A percentile compares a stretch with the other conserved stretches of the same genome.
These are phyloP conservation scores for Pseudorhiza aurosa DNA, from an alignment of 30 jellyfish, hydroid and myxozoan genomes.

Conservation along the genomic window DNA sequence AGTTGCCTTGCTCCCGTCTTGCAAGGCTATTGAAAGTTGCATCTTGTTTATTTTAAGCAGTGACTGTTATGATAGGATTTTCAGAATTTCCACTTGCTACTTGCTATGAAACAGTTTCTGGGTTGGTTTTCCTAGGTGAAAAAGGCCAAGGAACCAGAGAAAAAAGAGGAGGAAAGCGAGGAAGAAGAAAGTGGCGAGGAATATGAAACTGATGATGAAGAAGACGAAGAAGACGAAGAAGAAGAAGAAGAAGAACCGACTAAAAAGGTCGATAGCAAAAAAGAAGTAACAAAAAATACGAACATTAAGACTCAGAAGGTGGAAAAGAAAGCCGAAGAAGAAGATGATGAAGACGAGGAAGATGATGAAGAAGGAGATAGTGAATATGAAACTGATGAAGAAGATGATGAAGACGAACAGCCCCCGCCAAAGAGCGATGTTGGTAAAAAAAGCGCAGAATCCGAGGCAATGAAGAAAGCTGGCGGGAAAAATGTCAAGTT, in stretches of 20 bases:
- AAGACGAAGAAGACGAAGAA: slow-evolving; percentile 59
- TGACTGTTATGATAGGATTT: too few species aligned
- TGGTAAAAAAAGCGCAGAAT: background rate
- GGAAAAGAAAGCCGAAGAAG: slow-evolving; percentile 33
- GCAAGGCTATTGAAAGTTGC: too few species aligned
- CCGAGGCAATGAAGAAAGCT: background rate
- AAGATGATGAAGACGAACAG: slow-evolving; percentile 7
- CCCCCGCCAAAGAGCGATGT: background rate
- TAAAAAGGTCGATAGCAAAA: background rate
- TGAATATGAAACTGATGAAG: slow-evolving; percentile 4
- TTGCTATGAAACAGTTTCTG: too few species aligned
- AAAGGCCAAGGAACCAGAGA: slow-evolving; percentile 9
- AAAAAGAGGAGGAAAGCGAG: slow-evolving; percentile 32
- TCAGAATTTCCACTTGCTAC: too few species aligned
- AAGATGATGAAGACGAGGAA: slow-evolving; percentile 16
- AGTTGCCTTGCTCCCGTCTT: too few species aligned
- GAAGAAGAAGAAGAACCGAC: slow-evolving; percentile 22
- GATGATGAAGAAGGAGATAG: slow-evolving; percentile 12
- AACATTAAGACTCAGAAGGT: background rate
- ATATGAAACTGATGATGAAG: slow-evolving; percentile 52
- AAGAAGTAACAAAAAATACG: slow-evolving; percentile 1
- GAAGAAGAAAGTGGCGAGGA: slow-evolving; percentile 51
- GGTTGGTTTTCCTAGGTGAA: background rate
- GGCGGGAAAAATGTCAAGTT: background rate
- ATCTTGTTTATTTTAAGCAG: too few species aligned